Evolutionary conservation across 2,113 vertebrate genomes (phyloP).

Genomic region (Pluvialis apricaria): DNA sequence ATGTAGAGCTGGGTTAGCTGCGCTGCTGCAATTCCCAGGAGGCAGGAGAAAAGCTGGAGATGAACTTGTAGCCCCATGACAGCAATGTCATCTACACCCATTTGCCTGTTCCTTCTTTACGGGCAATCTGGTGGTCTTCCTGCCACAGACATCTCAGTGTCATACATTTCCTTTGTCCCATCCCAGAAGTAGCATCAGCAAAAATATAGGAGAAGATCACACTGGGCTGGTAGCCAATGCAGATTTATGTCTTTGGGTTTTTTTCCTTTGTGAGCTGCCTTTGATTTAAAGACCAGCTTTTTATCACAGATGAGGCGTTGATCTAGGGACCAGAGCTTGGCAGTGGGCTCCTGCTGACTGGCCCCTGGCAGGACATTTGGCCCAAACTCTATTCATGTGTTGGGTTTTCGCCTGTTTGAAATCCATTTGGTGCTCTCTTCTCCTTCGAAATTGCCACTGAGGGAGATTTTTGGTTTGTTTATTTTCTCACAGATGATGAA

Average conservation of each 20-base stretch:
- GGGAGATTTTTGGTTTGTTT: not conserved
- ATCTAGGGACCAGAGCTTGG: conserved; percentile 31
- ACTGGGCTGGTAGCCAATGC: conserved; percentile 36
- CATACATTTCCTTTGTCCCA: conserved; percentile 14
- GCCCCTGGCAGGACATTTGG: conserved; percentile 55
- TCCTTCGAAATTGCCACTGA: not conserved
- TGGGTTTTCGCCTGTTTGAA: not conserved
- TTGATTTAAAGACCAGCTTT: conserved; percentile 60
- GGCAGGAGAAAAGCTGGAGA: not conserved
- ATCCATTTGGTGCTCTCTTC: not conserved
- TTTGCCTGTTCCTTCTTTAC: not conserved
- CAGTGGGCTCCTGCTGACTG: conserved; percentile 7
- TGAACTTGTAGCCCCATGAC: not conserved
- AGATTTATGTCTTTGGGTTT: conserved; percentile 15
- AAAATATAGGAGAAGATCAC: conserved; percentile 11
- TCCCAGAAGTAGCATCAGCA: conserved; percentile 53
- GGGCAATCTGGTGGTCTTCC: conserved; percentile 16
- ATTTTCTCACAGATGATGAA: not conserved
- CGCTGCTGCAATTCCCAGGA: not conserved
- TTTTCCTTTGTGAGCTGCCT: not conserved
- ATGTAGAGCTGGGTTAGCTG: not conserved
- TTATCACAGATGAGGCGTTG: conserved; percentile 4
- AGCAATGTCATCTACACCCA: not conserved
- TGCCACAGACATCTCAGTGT: not conserved
- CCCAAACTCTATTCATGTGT: not conserved